phyloP scores from a whole-genome alignment of 37 sponge, comb jelly and placozoan species.

The Cliona cf. orientalis region DNA sequence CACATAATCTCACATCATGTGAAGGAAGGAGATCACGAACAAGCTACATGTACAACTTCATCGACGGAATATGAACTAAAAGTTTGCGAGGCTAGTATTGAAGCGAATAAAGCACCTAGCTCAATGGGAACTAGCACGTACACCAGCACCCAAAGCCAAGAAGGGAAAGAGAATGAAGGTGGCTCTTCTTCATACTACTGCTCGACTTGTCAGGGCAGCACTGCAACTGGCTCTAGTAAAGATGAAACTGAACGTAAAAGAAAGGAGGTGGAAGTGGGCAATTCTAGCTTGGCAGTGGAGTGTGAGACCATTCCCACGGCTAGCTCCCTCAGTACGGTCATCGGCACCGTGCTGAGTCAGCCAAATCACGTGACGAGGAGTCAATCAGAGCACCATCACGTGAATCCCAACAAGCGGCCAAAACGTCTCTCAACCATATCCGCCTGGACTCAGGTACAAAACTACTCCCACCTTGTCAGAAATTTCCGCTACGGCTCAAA shows the following conservation, averaged over 20 bases:
- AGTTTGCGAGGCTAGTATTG: background rate
- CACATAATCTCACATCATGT: background rate
- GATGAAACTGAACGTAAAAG: background rate
- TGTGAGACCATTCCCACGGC: conserved; percentile 12
- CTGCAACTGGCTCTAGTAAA: too few species aligned
- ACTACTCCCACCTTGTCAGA: too few species aligned
- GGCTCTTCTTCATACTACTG: too few species aligned
- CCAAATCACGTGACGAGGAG: background rate
- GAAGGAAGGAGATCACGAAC: background rate
- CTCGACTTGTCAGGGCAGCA: too few species aligned
- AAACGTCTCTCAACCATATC: background rate
- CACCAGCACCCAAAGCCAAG: background rate
- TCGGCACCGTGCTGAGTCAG: background rate
- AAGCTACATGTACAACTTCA: too few species aligned
- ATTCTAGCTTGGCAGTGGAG: conserved; percentile 24
- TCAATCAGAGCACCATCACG: background rate
- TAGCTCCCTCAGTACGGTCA: conserved; percentile 9
- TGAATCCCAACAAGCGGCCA: background rate
- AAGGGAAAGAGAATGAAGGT: too few species aligned
- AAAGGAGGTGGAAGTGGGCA: background rate
- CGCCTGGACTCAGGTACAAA: too few species aligned
- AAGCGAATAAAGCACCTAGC: background rate
- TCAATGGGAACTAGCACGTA: too few species aligned
- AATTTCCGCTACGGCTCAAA: background rate
- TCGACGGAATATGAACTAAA: background rate